Evolutionary conservation across 2,797 vertebrate species (phyloP).

Genomic region (Centropyge bicolor): DNA sequence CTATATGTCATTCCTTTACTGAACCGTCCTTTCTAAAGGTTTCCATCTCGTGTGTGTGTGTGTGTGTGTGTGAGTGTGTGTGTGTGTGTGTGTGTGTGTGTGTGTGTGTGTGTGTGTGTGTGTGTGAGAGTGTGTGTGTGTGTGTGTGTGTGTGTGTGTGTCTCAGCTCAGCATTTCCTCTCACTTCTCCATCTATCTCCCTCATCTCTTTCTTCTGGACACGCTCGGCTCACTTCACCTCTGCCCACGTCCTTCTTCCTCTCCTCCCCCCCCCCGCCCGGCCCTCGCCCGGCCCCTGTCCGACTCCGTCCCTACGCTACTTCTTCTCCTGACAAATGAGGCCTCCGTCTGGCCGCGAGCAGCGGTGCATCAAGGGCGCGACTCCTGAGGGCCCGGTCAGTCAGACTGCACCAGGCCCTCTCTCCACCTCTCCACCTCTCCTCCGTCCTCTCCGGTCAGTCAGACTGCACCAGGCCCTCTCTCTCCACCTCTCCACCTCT

Average conservation of each 20-base stretch:
- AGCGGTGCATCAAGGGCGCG: constrained; percentile 56
- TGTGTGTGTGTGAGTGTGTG: not conserved
- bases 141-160: no score
- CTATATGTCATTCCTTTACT: not conserved
- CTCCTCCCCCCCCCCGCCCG: constrained; percentile 10
- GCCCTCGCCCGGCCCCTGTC: not conserved
- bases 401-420: constrained; percentile 39
- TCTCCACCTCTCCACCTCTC: not conserved
- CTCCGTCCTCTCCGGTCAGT: constrained; percentile 21
- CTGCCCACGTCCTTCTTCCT: constrained; percentile 37
- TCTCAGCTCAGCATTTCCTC: constrained; percentile 6
- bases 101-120: no score
- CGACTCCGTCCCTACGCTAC: constrained; percentile 10
- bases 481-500: not conserved
- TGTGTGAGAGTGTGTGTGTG: no score
- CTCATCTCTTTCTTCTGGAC: constrained; percentile 22
- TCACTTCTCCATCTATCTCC: constrained; percentile 20
- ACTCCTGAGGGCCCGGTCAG: constrained; percentile 41
- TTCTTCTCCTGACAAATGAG: constrained; percentile 66
- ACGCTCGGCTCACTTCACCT: constrained; percentile 37
- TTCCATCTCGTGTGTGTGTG: not conserved
- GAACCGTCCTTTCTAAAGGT: not conserved
- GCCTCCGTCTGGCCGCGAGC: constrained; percentile 36
- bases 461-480: no score
- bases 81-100: not conserved